Evolutionary conservation across 2,113 vertebrate genomes (phyloP), one percentile per base, ranked within the genome.

Genomic region (Sylvia atricapilla): DNA sequence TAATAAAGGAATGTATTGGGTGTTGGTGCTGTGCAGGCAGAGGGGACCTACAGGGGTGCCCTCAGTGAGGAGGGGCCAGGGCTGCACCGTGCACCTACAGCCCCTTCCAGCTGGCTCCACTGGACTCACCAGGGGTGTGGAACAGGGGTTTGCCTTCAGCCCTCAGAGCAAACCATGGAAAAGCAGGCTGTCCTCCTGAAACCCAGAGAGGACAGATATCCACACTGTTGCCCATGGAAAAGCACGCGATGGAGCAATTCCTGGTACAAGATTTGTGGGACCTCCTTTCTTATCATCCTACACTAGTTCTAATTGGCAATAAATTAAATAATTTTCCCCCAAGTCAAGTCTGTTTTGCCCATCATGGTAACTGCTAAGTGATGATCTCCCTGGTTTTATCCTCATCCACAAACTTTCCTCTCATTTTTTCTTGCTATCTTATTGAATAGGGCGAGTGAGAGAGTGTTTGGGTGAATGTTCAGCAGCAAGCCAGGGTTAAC

Each of bases 41-140:
- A 14, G 28, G 28, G 10, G 27, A 59, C 14, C 24, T 33, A 39
- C n/a, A 72, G 84, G 21, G 52, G 15, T 13, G 18, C 35, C 17
- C 37, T 13, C 35, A 33, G 12, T 21, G 46, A 50, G 44, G 35
- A 41, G 17, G 13, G 66, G 33, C 11, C 23, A 15, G 49, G 35
- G 33, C 55, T 81, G 53, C 11, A 43, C 41, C 0, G 0, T 1
- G 56, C n/a, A 1, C 14, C 15, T 6, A 23, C 7, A 18, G 63
- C 10, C 5, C 0, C 31, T 37, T 55, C 58, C 44, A 60, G 1
- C 27, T 4, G 9, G 22, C 21, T 80, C 22, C 35, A 17, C 4
- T 0, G 27, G 30, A 37, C 9, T 44, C 15, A 4, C 17, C 3
- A 10, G 11, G 6, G 17, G 8, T 11, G 11, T 0, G 4, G 41